Evolutionary conservation across 1,140 invertebrate genomes (phyloP).

Genomic region (Bilobella aurantiaca): DNA sequence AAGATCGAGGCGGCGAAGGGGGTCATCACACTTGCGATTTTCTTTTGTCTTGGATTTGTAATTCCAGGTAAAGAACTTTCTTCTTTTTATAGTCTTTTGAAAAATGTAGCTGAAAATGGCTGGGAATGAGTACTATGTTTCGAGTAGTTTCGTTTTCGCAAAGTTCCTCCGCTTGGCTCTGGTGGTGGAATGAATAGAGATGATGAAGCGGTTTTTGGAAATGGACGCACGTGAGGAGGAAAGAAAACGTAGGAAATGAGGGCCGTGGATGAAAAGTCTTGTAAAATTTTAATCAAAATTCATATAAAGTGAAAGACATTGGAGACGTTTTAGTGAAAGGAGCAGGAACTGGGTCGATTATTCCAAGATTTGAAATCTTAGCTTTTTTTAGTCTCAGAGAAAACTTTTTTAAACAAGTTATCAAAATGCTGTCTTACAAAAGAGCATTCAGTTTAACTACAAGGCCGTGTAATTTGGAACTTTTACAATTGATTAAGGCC

Average conservation of each 20-base stretch:
- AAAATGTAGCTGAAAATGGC: too few relatives aligned
- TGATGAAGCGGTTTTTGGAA: too few relatives aligned
- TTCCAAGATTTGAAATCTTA: too few relatives aligned
- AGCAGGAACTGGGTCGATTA: slow-evolving; percentile 10
- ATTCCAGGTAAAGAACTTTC: slow-evolving; percentile 17
- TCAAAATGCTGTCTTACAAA: too few relatives aligned
- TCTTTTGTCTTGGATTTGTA: slow-evolving; percentile 15
- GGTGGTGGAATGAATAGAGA: background rate
- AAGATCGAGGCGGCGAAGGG: too few relatives aligned
- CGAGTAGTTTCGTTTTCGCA: background rate
- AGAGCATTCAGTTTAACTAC: too few relatives aligned
- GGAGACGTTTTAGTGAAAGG: slow-evolving; percentile 11
- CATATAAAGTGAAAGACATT: slow-evolving; percentile 20
- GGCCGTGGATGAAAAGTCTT: slow-evolving; percentile 13
- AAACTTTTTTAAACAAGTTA: too few relatives aligned
- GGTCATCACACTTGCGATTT: background rate
- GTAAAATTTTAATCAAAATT: slow-evolving; percentile 26
- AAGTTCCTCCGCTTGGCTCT: background rate
- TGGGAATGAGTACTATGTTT: background rate
- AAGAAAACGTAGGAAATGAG: background rate
- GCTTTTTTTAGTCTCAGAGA: too few relatives aligned
- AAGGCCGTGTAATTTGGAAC: too few relatives aligned
- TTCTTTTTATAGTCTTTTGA: background rate
- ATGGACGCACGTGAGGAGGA: background rate
- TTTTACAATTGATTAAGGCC: too few relatives aligned